These are phyloP conservation scores for Muscicapa striata DNA, from an alignment of 2,797 vertebrate species.

Conservation along the genomic window DNA sequence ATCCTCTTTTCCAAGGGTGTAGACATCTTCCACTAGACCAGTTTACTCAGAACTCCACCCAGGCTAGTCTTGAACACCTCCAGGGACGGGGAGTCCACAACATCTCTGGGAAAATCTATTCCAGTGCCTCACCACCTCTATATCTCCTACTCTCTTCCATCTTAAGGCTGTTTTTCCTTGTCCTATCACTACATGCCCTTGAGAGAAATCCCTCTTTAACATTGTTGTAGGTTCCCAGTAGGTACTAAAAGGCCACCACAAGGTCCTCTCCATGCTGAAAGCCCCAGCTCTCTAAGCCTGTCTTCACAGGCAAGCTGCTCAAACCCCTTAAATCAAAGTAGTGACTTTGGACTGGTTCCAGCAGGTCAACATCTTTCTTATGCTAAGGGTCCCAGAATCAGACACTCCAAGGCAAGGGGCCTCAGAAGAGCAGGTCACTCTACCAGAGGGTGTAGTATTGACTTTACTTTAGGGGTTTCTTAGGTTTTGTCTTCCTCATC, in stretches of 20 bases:
- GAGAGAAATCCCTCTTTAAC: background rate
- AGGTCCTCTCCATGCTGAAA: background rate
- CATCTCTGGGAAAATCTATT: background rate
- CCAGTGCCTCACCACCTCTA: background rate
- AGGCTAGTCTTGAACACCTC: background rate
- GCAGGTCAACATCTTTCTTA: background rate
- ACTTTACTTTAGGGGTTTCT: background rate
- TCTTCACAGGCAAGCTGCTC: background rate
- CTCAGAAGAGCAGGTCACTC: background rate
- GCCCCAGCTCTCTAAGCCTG: background rate
- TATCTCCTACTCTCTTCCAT: background rate
- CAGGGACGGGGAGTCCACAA: background rate
- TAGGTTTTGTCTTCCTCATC: background rate
- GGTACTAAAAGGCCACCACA: background rate
- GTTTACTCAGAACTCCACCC: background rate
- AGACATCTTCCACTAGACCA: background rate
- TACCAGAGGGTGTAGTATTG: accelerated
- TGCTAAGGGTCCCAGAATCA: background rate
- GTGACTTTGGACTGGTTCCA: background rate
- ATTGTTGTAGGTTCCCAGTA: background rate
- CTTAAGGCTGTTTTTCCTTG: too few species aligned
- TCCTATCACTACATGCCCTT: accelerated
- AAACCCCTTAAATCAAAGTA: background rate
- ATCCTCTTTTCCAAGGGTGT: background rate
- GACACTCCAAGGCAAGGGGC: accelerated